Evolutionary conservation across 2,888 invertebrate species (phyloP), one percentile per base, ranked within the genome.

Genomic region (Operophtera brumata): DNA sequence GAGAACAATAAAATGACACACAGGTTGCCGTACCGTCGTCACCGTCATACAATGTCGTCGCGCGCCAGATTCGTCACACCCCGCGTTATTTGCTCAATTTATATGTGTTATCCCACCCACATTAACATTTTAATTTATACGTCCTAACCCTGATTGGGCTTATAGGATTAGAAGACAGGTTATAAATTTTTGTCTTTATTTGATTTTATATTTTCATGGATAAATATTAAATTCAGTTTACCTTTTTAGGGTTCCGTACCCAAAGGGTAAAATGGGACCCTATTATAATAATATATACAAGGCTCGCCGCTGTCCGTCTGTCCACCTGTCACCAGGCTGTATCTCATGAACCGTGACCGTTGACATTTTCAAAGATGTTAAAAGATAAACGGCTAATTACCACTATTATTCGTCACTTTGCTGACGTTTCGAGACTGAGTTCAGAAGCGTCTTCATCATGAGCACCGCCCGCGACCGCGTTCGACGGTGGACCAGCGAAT

Each of bases 41-140:
- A 7, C 12, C 54, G 43, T 30, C 39, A n/a, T 42, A 69, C 68
- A 65, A 61, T 59, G 66, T 59, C 65, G 53, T 58, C 49, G 66
- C 72, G 64, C 72, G 64, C 72, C 76, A 60, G 61, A 77, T 78
- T 78, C 70, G 77, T 72, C 70, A 65, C 77, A 71, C 68, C 53
- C 56, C 36, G 61, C 62, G 49, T 62, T 75, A 70, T 78, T 77
- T 73, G 70, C 66, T 67, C 70, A 75, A 73, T 73, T 73, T 71
- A 65, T 69, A 65, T 61, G 46, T 46, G 37, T 36, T 37, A 37
- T 36, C 30, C 14, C 47, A 66, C 62, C 55, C 67, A 64, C 70
- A 75, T 75, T 75, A 77, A 77, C 70, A 72, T 73, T 74, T 73
- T 71, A 75, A 75, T 77, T 71, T 71, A 70, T 72, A 63, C 62